Conservation (phyloP, 2,113 vertebrate species). For the Xerus inauris region DNA sequence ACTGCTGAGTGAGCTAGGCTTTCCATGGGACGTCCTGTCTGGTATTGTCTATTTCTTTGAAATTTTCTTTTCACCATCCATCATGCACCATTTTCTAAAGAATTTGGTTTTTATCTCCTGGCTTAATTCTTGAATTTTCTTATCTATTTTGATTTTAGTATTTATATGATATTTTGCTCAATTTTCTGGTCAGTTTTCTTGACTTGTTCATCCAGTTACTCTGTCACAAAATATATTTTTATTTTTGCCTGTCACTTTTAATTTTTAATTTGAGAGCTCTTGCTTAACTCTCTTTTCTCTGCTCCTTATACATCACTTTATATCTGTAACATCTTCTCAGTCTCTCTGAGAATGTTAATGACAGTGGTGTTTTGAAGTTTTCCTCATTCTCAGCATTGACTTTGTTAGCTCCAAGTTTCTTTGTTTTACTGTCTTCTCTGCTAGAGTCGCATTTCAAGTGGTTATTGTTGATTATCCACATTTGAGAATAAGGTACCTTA, state of each 20-base stretch:
- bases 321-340: background rate
- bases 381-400: background rate
- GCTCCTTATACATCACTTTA: too few relatives aligned
- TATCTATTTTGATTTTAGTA: background rate
- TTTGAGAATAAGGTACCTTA: background rate
- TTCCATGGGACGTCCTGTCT: background rate
- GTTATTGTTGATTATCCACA: background rate
- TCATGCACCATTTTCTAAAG: background rate
- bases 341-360: background rate
- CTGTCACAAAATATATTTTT: background rate
- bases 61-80: background rate
- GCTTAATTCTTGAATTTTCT: background rate
- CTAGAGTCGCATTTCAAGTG: background rate
- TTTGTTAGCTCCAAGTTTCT: background rate
- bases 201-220: background rate
- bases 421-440: background rate
- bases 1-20: background rate
- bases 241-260: background rate
- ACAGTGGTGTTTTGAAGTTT: background rate
- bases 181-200: background rate
- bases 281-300: background rate
- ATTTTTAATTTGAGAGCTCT: background rate
- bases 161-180: background rate
- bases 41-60: conserved; percentile 1
- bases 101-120: background rate